Conservation (phyloP, 2,113 vertebrate species). For the Aptenodytes forsteri region DNA sequence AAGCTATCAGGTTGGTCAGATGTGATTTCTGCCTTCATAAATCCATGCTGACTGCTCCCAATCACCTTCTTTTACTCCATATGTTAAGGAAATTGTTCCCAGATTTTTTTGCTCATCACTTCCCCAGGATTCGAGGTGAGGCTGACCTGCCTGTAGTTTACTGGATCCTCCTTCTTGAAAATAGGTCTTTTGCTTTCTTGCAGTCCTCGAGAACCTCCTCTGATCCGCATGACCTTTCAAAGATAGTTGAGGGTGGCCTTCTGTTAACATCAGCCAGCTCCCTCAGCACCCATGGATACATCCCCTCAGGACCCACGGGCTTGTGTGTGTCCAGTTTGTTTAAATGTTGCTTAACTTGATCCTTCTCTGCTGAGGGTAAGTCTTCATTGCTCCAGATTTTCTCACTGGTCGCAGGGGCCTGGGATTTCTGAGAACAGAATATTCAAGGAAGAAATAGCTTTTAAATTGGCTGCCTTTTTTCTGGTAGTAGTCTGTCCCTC, state of each 20-base stretch:
- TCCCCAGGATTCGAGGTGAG: neutral
- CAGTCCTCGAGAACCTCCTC: neutral
- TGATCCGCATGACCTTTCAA: neutral
- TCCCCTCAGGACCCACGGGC: neutral
- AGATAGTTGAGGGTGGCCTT: neutral
- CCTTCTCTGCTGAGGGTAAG: neutral
- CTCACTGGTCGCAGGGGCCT: neutral
- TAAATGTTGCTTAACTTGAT: neutral
- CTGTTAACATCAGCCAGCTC: neutral
- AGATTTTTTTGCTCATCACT: neutral
- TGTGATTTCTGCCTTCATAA: constrained; percentile 17
- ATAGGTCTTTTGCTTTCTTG: neutral
- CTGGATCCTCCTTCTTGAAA: neutral
- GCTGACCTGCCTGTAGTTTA: neutral
- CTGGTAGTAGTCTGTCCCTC: neutral
- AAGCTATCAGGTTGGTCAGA: neutral
- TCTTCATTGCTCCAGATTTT: neutral
- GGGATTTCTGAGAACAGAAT: neutral
- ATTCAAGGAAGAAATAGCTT: neutral
- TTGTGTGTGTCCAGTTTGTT: neutral
- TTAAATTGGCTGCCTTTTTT: neutral
- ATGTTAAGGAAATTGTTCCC: neutral
- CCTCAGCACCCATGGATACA: neutral
- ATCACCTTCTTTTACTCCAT: neutral
- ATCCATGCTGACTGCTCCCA: neutral